Conservation (phyloP, 2,797 vertebrate genomes). For the Psittacula echo region DNA sequence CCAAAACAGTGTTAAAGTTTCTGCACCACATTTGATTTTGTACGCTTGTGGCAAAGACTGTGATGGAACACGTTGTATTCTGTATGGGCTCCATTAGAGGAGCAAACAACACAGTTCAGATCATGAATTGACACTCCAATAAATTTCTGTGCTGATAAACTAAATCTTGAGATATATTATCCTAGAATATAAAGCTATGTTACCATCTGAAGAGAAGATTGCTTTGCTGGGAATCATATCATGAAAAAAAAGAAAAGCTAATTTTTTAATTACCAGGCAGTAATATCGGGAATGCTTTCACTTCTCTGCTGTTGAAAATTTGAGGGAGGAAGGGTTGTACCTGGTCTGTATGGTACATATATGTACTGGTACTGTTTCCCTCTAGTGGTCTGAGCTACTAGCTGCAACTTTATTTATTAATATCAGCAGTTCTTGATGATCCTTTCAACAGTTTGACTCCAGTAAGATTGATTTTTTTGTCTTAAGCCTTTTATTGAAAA, state of each 20-base stretch:
- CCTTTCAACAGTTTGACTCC: background rate
- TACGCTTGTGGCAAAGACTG: background rate
- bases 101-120: background rate
- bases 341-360: background rate
- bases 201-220: background rate
- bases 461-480: background rate
- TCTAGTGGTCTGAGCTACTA: slow-evolving; percentile 18
- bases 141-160: background rate
- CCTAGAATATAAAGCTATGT: background rate
- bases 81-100: background rate
- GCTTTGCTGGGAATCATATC: background rate
- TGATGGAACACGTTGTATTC: background rate
- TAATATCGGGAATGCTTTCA: background rate
- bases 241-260: background rate
- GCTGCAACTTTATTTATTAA: background rate
- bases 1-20: background rate
- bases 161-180: background rate
- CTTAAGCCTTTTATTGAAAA: background rate
- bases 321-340: rapidly evolving
- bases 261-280: background rate
- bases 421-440: background rate
- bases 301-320: background rate
- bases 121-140: background rate
- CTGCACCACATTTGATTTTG: background rate
- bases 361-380: background rate